These are phyloP conservation scores for Phengaris arion DNA, from an alignment of 2,888 invertebrate species.

Conservation along the genomic window DNA sequence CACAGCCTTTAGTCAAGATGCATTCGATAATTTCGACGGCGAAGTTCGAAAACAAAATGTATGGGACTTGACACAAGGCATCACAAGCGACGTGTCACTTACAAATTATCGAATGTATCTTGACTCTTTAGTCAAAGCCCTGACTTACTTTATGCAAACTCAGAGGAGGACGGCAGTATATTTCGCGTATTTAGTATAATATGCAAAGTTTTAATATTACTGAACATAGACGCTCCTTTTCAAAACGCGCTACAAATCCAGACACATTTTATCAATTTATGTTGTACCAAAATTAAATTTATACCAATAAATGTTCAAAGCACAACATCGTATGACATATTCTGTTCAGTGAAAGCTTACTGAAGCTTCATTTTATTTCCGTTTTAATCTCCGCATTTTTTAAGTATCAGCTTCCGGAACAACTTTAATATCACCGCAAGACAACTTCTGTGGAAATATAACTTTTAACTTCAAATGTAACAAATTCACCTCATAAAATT, in stretches of 20 bases:
- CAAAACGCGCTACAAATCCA: not conserved
- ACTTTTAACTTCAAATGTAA: not conserved
- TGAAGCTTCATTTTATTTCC: not conserved
- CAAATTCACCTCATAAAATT: not conserved
- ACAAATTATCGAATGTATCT: too few relatives aligned
- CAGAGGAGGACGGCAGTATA: too few relatives aligned
- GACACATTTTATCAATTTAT: not conserved
- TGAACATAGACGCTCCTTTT: too few relatives aligned
- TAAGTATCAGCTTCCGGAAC: not conserved
- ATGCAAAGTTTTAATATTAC: too few relatives aligned
- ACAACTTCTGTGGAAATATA: not conserved
- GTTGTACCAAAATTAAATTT: not conserved
- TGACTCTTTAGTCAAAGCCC: too few relatives aligned
- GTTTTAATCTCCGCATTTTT: conserved; percentile 12
- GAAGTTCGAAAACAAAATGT: too few relatives aligned
- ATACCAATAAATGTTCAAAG: conserved; percentile 1
- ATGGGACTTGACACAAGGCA: too few relatives aligned
- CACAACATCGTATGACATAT: not conserved
- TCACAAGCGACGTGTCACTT: too few relatives aligned
- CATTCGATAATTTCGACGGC: too few relatives aligned
- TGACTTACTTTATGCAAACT: too few relatives aligned
- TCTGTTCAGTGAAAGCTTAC: conserved; percentile 3
- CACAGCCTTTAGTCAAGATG: too few relatives aligned
- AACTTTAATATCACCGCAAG: conserved; percentile 5
- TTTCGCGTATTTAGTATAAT: too few relatives aligned